Conservation (phyloP, 2,113 vertebrate species). For the Psophia crepitans region DNA sequence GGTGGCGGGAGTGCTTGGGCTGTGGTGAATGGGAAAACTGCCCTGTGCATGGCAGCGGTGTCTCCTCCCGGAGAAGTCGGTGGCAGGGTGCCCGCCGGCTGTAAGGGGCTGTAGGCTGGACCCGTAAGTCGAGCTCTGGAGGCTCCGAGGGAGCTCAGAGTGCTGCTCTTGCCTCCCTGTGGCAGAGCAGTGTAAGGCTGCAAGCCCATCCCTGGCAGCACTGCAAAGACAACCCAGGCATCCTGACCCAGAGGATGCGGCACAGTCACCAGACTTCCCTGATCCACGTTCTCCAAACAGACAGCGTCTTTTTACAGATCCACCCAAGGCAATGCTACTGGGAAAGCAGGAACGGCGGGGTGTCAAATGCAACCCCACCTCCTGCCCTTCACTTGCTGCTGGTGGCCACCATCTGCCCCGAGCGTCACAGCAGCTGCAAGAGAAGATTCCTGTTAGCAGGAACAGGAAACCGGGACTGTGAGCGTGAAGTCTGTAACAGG, state of each 20-base stretch:
- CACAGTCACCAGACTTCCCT: not conserved
- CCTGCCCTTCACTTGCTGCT: not conserved
- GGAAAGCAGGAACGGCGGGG: not conserved
- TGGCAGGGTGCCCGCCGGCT: not conserved
- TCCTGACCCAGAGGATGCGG: not conserved
- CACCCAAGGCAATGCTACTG: not conserved
- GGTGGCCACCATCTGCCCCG: not conserved
- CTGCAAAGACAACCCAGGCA: not conserved
- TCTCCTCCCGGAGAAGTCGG: accelerated
- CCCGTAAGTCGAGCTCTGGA: not conserved
- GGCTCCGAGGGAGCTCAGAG: not conserved
- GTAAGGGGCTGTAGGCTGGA: not conserved
- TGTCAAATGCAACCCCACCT: not conserved
- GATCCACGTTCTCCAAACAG: not conserved
- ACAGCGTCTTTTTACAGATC: not conserved
- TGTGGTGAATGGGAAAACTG: not conserved
- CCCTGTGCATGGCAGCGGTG: accelerated
- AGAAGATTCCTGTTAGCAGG: not conserved
- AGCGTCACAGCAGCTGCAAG: not conserved
- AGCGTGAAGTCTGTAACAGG: not conserved
- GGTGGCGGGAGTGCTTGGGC: not conserved
- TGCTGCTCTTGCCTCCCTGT: not conserved
- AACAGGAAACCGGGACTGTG: not conserved
- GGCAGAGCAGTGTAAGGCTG: not conserved
- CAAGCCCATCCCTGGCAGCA: not conserved